Evolutionary conservation across 2,113 vertebrate genomes (phyloP), one percentile per base, ranked within the genome.

Genomic region (Eulacestoma nigropectus): DNA sequence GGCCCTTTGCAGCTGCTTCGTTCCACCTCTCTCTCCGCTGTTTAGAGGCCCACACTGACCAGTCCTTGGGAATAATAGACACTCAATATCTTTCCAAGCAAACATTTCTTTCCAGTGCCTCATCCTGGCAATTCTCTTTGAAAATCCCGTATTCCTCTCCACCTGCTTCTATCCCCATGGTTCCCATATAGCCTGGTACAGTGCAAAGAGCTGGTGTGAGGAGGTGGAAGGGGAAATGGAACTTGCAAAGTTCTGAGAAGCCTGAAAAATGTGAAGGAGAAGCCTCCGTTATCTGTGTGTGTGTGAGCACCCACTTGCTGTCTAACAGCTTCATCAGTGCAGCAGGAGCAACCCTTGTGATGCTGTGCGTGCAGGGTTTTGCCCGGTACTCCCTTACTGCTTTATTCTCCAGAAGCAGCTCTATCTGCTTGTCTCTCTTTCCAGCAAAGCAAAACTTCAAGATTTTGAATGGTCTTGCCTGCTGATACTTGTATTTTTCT

Each of bases 151-250:
- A 16, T 33, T 83, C 16, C 69, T 29, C 49, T 49, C 19, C 35
- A 26, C 47, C 27, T 27, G 23, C 69, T 55, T 47, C 70, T 47
- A 6, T 21, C 41, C 33, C 60, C 0, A 0, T 1, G 2, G 21
- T 19, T 78, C 39, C 49, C 9, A 3, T 44, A 35, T 37, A 79
- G 56, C 35, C 65, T 59, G 33, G 30, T 3, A 3, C n/a, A 59
- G 23, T 2, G 18, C 39, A 33, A n/a, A 73, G 44, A 53, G n/a
- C 29, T 33, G 23, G 13, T 39, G 23, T 21, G 56, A 89, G 73
- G 74, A 72, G 30, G 12, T 63, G 13, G 42, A 81, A 83, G 13
- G 4, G 33, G 17, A 79, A 62, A 70, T 46, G 37, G 30, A 87
- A 56, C 13, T 65, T 42, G 8, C 16, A 7, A 46, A 83, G 62